These are phyloP conservation scores for Gymnoscopelus braueri DNA, from an alignment of 2,797 vertebrate genomes.

Conservation along the genomic window DNA sequence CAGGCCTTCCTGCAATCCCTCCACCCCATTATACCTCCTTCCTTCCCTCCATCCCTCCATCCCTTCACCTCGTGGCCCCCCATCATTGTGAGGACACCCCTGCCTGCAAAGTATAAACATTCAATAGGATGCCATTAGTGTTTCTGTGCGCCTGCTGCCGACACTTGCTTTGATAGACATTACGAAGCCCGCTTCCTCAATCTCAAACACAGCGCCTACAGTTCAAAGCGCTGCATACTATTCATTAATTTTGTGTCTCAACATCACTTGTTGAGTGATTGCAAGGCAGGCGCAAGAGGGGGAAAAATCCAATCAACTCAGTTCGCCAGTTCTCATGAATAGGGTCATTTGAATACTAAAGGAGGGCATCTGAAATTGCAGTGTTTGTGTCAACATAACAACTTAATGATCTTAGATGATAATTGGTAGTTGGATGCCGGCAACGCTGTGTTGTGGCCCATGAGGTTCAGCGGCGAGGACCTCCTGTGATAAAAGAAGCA, in stretches of 20 bases:
- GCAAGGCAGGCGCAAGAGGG: constrained; percentile 46
- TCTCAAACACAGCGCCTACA: constrained; percentile 39
- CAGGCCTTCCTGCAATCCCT: constrained; percentile 47
- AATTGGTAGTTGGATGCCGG: constrained; percentile 73
- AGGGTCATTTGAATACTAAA: constrained; percentile 73
- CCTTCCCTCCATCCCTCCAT: constrained; percentile 47
- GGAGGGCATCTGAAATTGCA: constrained; percentile 74
- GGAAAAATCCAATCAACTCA: constrained; percentile 77
- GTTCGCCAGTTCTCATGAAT: constrained; percentile 64
- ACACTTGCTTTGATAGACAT: constrained; percentile 52
- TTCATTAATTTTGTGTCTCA: constrained; percentile 76
- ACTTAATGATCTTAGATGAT: constrained; percentile 78
- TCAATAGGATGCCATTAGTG: constrained; percentile 42
- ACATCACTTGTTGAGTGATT: constrained; percentile 75
- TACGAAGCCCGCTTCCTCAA: constrained; percentile 54
- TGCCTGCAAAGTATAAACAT: constrained; percentile 37
- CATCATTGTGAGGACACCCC: constrained; percentile 40
- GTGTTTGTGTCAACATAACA: constrained; percentile 80
- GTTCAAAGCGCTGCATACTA: constrained; percentile 58
- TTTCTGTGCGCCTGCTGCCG: constrained; percentile 43
- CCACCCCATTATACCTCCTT: constrained; percentile 29
- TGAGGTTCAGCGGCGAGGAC: constrained; percentile 66
- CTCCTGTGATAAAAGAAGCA: constrained; percentile 73
- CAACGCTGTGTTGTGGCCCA: constrained; percentile 57
- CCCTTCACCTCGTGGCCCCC: constrained; percentile 27